These are phyloP conservation scores for Scalopus aquaticus DNA, from an alignment of 2,113 vertebrate species.

Conservation along the genomic window DNA sequence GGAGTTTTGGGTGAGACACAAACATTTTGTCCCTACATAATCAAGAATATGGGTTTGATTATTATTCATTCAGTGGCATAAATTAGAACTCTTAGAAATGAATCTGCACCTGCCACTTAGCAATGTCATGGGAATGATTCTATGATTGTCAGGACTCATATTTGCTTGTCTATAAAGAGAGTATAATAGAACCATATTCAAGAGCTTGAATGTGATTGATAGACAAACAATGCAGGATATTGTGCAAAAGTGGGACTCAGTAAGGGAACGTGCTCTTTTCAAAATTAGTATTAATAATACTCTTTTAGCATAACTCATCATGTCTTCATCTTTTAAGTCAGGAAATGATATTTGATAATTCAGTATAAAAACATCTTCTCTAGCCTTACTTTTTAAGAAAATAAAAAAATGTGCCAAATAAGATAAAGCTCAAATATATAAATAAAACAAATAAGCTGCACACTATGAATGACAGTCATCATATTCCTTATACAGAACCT, in stretches of 20 bases:
- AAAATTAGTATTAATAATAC: neutral
- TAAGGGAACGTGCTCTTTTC: neutral
- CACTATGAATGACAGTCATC: neutral
- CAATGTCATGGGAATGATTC: neutral
- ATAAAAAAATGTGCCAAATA: neutral
- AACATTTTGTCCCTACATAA: neutral
- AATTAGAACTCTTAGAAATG: neutral
- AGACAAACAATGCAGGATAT: neutral
- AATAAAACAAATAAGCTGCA: neutral
- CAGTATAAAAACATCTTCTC: neutral
- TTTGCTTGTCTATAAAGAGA: neutral
- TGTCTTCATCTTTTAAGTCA: neutral
- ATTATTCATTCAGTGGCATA: neutral
- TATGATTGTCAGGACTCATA: neutral
- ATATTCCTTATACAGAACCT: neutral
- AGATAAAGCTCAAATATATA: neutral
- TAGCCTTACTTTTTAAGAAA: neutral
- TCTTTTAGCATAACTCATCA: neutral
- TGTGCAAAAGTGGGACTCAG: neutral
- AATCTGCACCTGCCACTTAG: neutral
- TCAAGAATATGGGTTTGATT: neutral
- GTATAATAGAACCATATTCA: neutral
- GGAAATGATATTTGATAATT: neutral
- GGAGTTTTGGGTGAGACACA: neutral
- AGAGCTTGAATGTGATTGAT: neutral